Conservation (phyloP, 2,113 vertebrate species). For the Nothocercus nigrocapillus region DNA sequence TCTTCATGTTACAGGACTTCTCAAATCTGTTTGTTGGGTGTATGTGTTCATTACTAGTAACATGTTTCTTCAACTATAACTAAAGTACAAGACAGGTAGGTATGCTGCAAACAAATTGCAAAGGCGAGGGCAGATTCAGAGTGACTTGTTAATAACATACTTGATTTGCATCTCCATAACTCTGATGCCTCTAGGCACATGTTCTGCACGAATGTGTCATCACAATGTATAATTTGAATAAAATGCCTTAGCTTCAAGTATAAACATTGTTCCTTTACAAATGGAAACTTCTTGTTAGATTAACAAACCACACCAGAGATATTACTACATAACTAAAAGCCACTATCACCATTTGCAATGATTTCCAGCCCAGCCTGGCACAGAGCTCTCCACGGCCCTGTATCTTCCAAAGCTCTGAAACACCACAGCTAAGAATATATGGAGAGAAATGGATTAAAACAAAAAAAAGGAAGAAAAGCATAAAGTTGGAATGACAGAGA, state of each 20-base stretch:
- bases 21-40: background rate
- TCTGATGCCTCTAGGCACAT: background rate
- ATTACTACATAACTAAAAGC: background rate
- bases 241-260: background rate
- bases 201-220: background rate
- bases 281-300: background rate
- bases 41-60: background rate
- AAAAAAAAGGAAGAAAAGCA: background rate
- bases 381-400: accelerated
- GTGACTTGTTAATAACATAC: background rate
- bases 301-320: background rate
- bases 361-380: background rate
- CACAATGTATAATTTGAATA: background rate
- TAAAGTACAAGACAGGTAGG: background rate
- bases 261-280: background rate
- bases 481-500: background rate
- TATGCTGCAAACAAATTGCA: background rate
- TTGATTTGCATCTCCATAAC: background rate
- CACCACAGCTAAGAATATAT: background rate
- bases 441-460: background rate
- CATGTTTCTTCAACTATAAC: background rate
- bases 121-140: background rate
- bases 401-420: accelerated
- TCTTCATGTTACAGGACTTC: background rate
- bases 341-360: background rate